Evolutionary conservation across 2,113 vertebrate genomes (phyloP), one percentile per base, ranked within the genome.

Genomic region (Serinus canaria): DNA sequence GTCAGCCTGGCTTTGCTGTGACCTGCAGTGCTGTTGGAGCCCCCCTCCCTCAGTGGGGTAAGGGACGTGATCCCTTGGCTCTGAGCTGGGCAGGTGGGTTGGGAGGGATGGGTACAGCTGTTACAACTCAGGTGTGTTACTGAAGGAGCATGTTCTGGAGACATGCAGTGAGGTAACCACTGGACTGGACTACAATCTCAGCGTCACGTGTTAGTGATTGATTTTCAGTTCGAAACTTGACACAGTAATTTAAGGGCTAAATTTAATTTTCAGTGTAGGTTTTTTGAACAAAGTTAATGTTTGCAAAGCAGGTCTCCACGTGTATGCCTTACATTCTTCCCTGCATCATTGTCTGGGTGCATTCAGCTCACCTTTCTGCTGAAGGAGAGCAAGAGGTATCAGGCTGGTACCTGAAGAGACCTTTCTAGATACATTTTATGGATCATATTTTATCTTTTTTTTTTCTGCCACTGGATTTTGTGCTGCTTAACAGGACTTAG

Each of bases 1-100:
- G 53, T 20, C 35, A 50, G 22, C 35, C 59, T 55, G 37, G 23
- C 23, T 28, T 23, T 46, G 49, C 22, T 55, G 49, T 7, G 10
- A 10, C 33, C 55, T 64, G 80, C 0, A 2, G 58, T 66, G 67
- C 60, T 15, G 24, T 27, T 58, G 76, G 53, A 46, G 47, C 25
- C 31, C 15, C 46, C 13, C 22, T 60, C 14, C 46, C 41, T 41
- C 0, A 0, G 13, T 20, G 41, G 56, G 4, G 22, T 12, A 1
- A 12, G 22, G 50, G 33, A 9, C 8, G 0, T 27, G 10, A 31
- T 60, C 33, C 33, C 73, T 35, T 14, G 31, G 56, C 0, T 3
- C 83, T 46, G 46, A 35, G 58, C 41, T 18, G 86, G n/a, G 13
- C 5, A 1, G 6, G 43, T 15, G 50, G 39, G 4, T 2, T 25